Evolutionary conservation across 2,797 vertebrate species (phyloP).

Genomic region (Oreochromis grahami): DNA sequence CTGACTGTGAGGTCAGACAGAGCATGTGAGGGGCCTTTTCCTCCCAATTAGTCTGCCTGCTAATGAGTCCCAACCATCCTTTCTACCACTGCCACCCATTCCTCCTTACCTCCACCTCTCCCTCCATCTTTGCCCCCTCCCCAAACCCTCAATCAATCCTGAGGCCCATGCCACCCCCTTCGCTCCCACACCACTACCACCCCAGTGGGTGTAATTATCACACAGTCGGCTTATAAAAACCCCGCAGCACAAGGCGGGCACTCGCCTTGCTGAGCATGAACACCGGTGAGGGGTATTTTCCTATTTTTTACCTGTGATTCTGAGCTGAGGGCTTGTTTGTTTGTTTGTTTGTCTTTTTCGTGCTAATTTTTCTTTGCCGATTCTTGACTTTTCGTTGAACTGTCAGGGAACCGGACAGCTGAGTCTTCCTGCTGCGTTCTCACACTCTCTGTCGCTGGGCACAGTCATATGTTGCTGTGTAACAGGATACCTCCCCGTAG

Average conservation of each 20-base stretch:
- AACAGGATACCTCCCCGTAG: conserved; percentile 36
- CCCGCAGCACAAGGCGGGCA: conserved; percentile 32
- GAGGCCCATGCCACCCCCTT: conserved; percentile 36
- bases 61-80: conserved; percentile 74
- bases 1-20: conserved; percentile 75
- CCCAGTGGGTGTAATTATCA: conserved; percentile 70
- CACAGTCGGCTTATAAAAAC: conserved; percentile 57
- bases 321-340: background rate
- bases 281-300: background rate
- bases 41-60: conserved; percentile 76
- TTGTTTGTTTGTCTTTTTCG: background rate
- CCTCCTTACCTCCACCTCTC: conserved; percentile 38
- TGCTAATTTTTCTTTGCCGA: background rate
- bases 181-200: conserved; percentile 42
- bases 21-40: conserved; percentile 78
- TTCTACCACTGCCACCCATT: conserved; percentile 46
- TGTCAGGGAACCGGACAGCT: conserved; percentile 11
- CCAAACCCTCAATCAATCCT: conserved; percentile 11
- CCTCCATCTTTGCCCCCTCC: background rate
- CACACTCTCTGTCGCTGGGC: conserved; percentile 47
- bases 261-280: background rate
- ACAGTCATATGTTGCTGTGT: conserved; percentile 49
- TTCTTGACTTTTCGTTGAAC: background rate
- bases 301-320: background rate
- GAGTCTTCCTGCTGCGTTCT: conserved; percentile 34